Base-by-base conservation (phyloP, 2,797 vertebrate genomes). In the Adelosebastes latens region DNA sequence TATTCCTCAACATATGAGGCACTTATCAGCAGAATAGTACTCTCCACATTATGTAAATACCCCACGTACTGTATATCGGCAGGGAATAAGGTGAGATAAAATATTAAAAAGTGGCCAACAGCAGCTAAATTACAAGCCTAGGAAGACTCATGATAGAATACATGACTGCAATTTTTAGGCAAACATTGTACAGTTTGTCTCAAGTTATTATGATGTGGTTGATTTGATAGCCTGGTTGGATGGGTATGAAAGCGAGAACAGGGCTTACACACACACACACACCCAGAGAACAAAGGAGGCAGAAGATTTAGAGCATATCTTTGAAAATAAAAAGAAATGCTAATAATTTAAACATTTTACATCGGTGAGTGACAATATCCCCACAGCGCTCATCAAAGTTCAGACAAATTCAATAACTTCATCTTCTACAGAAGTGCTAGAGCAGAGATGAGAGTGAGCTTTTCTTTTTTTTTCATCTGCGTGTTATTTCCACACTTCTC, bases 391-490 rank as follows among this genome's bases (percentile, higher is more conserved):
- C 67, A 77, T 85, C 85, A 79, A 68, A 84, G 56, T 79, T 84
- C 22, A 59, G 64, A 82, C 74, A 75, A 74, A 87, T 87, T 75
- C 80, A 85, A 86, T 83, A 83, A 90, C 58, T 78, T 81, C 76
- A 61, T 82, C 62, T 61, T 78, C 75, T 85, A 58, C 81, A 86
- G 80, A 80, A 60, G 75, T 87, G 75, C 36, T 29, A 2, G 58
- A 80, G 77, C 76, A 64, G 72, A 86, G 87, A 86, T 67, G 24
- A 79, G 56, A 61, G 69, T 20, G 16, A 31, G 49, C 13, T 8
- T 62, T 67, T 32, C 2, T 8, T 46, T 32, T 42, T 70, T 10
- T 55, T 29, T 7, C 16, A 39, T 76, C 66, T 32, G 67, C 6
- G 36, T 81, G 71, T 79, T 80, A 64, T 84, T 88, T 89, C 65